These are phyloP conservation scores for Callosobruchus maculatus DNA, from an alignment of 2,888 invertebrate genomes.

Conservation along the genomic window DNA sequence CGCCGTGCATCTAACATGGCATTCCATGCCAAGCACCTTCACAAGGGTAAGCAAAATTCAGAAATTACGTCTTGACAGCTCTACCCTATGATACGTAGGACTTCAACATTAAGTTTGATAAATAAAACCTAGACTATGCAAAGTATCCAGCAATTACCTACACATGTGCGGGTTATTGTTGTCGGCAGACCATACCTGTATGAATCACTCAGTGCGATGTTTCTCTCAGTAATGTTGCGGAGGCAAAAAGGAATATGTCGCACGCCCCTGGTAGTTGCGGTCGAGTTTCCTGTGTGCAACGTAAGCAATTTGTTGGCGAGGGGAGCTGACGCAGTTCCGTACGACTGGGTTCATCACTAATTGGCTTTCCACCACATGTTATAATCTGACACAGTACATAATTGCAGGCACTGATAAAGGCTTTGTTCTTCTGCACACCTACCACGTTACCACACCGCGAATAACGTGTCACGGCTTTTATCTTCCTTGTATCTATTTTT, in stretches of 20 bases:
- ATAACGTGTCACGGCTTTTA: background rate
- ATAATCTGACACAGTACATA: conserved; percentile 48
- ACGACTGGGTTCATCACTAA: conserved; percentile 46
- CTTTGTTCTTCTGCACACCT: conserved; percentile 34
- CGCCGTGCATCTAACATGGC: too few relatives aligned
- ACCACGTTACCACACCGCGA: conserved; percentile 6
- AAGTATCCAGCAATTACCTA: too few relatives aligned
- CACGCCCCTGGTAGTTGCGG: conserved; percentile 2
- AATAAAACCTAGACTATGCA: too few relatives aligned
- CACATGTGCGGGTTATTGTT: too few relatives aligned
- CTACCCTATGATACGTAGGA: too few relatives aligned
- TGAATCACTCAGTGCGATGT: too few relatives aligned
- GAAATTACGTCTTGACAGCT: too few relatives aligned
- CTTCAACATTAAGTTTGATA: too few relatives aligned
- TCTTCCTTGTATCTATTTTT: background rate
- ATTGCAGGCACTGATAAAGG: conserved; percentile 46
- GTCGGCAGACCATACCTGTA: too few relatives aligned
- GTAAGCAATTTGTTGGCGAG: conserved; percentile 33
- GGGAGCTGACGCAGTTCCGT: conserved; percentile 39
- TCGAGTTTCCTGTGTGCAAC: conserved; percentile 24
- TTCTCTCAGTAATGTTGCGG: too few relatives aligned
- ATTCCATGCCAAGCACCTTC: too few relatives aligned
- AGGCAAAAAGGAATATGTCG: background rate
- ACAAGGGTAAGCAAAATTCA: too few relatives aligned
- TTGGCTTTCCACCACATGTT: conserved; percentile 48